These are phyloP conservation scores for Cardinalis cardinalis DNA, from an alignment of 2,113 vertebrate genomes.

Conservation along the genomic window DNA sequence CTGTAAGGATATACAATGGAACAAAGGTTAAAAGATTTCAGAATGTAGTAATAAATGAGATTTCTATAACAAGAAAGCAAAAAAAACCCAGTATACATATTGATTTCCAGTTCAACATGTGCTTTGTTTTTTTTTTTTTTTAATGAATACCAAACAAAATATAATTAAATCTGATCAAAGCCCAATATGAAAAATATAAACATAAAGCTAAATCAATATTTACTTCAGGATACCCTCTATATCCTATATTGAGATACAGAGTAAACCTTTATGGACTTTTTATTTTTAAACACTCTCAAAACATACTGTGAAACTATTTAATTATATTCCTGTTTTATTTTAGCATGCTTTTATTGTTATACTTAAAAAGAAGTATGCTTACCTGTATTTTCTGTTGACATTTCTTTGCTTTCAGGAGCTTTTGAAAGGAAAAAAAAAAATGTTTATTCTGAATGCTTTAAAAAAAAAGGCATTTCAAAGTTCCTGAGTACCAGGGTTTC, in stretches of 20 bases:
- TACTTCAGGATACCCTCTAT: neutral
- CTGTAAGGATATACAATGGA: neutral
- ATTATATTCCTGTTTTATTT: neutral
- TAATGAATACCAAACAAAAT: neutral
- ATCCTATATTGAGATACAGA: neutral
- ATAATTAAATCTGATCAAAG: neutral
- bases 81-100: neutral
- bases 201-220: neutral
- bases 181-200: neutral
- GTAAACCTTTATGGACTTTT: neutral
- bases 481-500: neutral
- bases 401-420: neutral
- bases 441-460: neutral
- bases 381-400: constrained; percentile 4
- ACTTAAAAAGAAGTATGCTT: neutral
- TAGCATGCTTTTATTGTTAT: neutral
- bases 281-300: neutral
- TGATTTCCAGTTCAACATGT: neutral
- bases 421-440: neutral
- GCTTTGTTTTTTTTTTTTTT: neutral
- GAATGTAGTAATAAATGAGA: neutral
- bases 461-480: neutral
- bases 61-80: neutral
- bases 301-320: neutral
- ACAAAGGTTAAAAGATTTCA: neutral